Base-by-base conservation (phyloP, 2,797 vertebrate species). In the Epinephelus malabaricus region DNA sequence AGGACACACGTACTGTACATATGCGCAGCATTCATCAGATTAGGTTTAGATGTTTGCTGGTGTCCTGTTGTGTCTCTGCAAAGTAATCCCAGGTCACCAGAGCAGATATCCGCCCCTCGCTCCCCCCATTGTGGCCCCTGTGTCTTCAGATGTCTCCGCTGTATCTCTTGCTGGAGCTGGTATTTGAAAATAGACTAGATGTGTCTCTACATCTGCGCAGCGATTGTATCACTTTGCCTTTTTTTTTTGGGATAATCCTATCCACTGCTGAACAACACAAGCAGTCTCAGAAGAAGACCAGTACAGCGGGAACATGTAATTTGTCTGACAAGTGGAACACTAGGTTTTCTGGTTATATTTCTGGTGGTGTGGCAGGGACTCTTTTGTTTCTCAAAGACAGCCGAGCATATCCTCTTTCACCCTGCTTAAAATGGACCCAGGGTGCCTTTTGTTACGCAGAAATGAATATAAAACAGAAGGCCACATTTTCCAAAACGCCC, bases 291-390 rank as follows among this genome's bases (percentile, higher is more conserved):
- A 63, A 69, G 69, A 69, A 74, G 25, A 75, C 56, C 60, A 18
- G 15, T 50, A 47, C 61, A 13, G 63, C 2, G 19, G 56, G 66
- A 76, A 86, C 79, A 74, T 79, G 66, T 83, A 69, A 88, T 88
- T 79, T 79, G 73, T 63, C 54, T 86, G 84, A 91, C 87, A 85
- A 76, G 82, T 83, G 47, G 86, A 83, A 86, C 86, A 74, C 81
- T 73, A 75, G 76, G 71, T 88, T 87, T 85, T 82, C 78, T 82
- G 77, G 50, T 79, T 67, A 50, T 79, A 81, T 87, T 71, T 82
- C 63, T 77, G 72, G 65, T 78, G 80, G 47, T 18, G 69, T 64
- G 30, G 87, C 64, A 61, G 66, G 2, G 54, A 54, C 46, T 66
- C 53, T 67, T 73, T 62, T 64, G 74, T 76, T 60, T 67, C 23